Base-by-base conservation (phyloP, 2,888 invertebrate genomes). In the Hypsopygia costalis region DNA sequence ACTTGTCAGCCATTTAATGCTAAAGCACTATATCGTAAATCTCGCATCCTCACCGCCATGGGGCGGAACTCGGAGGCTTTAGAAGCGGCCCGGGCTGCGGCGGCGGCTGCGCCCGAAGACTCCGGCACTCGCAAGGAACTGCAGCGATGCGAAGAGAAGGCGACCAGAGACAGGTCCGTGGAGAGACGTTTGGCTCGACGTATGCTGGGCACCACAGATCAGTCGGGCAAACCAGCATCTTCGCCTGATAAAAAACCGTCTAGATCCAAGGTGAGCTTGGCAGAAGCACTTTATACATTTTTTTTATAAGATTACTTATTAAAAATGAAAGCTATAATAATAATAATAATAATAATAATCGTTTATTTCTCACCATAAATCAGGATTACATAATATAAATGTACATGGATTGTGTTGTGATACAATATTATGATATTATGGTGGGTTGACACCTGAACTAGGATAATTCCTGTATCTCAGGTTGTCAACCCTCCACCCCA, bases 11-110 rank as follows among this genome's bases (percentile, higher is more conserved):
- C 97, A 0, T 85, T 92, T 45, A 98, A 98, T 85, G 93, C 96
- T 0, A 98, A 98, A 78, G 98, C 98, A 0, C 82, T 97, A 8
- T 97, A 94, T 72, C 92, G 98, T 62, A 96, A 97, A 43, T 72
- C 85, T 0, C 80, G 83, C 36, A 88, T 89, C 12, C 61, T 89
- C 0, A 71, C 81, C 1, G 79, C 80, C 0, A 85, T 86, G 85
- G 88, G 88, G 0, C 93, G 95, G 40, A 91, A 93, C 32, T 76
- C 91, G 1, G 92, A 92, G 34, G 96, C 97, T 0, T 90, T 96
- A 41, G 82, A 87, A 34, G 90, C 92, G 0, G 87, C 88, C 0
- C 51, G 71, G 1, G 79, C 79, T 0, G 88, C 88, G 9, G 81
- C 81, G 1, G 68, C 63, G 3, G 72, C 75, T 0, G 87, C 88